Evolutionary conservation across 2,113 vertebrate genomes (phyloP).

Genomic region (Ammospiza caudacuta): DNA sequence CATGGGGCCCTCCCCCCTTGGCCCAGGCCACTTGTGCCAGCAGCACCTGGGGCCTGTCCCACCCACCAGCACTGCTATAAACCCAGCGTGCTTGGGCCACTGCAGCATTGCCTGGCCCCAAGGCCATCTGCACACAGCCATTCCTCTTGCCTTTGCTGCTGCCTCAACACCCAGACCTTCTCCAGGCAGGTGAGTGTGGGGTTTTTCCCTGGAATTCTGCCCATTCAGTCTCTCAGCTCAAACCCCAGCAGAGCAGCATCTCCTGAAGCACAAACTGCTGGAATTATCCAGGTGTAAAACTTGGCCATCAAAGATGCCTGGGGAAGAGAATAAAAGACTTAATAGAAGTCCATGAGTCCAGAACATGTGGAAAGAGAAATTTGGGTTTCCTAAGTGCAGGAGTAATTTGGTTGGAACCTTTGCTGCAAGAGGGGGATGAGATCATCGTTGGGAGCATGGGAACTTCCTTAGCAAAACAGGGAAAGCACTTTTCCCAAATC

Average conservation of each 20-base stretch:
- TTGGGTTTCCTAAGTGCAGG: neutral
- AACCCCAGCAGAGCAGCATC: no score
- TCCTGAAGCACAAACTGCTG: neutral
- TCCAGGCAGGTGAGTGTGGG: neutral
- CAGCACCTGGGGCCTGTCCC: no score
- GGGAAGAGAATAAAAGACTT: neutral
- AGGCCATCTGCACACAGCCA: no score
- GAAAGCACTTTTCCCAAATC: neutral
- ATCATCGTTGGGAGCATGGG: neutral
- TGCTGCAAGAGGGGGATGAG: neutral
- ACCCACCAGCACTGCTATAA: no score
- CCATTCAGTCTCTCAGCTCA: neutral
- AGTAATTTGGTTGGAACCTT: neutral
- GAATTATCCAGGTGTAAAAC: no score
- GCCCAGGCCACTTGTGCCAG: no score
- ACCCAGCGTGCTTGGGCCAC: no score
- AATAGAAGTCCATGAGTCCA: neutral
- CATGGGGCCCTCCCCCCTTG: no score
- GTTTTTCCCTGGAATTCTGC: neutral
- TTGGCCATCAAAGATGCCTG: no score
- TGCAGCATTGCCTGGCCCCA: no score
- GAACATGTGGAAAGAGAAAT: neutral
- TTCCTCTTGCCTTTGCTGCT: no score
- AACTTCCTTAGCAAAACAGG: neutral
- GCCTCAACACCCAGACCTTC: no score